Evolutionary conservation across 2,797 vertebrate species (phyloP).

Genomic region (Anas capensis): DNA sequence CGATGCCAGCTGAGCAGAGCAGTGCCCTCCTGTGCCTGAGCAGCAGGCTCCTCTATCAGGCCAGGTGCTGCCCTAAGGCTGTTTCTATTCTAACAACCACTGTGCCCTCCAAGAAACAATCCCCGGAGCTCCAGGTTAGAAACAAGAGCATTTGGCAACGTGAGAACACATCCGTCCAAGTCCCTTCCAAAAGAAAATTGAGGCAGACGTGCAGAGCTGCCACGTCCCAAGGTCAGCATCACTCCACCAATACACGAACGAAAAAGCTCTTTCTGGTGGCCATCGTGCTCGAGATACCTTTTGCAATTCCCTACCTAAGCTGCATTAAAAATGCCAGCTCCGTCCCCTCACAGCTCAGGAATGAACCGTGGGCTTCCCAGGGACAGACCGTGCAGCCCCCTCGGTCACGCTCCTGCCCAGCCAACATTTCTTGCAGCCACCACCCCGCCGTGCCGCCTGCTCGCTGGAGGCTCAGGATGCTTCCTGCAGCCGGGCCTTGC

Average conservation of each 20-base stretch:
- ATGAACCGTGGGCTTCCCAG: neutral
- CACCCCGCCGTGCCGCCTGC: neutral
- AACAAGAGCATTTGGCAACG: neutral
- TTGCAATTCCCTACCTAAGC: neutral
- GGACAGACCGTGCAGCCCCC: neutral
- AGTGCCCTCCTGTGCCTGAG: neutral
- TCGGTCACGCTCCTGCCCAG: too few species aligned
- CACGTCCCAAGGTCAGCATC: neutral
- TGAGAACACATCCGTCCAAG: fast-evolving
- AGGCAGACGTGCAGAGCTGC: neutral
- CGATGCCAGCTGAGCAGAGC: neutral
- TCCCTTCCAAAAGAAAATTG: neutral
- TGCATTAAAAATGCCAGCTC: neutral
- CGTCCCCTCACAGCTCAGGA: neutral
- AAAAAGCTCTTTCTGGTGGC: neutral
- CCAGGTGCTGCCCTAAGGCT: neutral
- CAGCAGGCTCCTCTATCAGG: neutral
- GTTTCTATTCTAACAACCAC: neutral
- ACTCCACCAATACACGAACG: neutral
- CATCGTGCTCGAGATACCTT: neutral
- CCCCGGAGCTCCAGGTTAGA: neutral
- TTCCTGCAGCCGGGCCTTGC: neutral
- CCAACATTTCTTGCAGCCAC: neutral
- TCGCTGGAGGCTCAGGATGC: neutral
- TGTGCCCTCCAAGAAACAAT: neutral